Evolutionary conservation across 1,140 invertebrate genomes (phyloP).

Genomic region (Drosophila sp.): DNA sequence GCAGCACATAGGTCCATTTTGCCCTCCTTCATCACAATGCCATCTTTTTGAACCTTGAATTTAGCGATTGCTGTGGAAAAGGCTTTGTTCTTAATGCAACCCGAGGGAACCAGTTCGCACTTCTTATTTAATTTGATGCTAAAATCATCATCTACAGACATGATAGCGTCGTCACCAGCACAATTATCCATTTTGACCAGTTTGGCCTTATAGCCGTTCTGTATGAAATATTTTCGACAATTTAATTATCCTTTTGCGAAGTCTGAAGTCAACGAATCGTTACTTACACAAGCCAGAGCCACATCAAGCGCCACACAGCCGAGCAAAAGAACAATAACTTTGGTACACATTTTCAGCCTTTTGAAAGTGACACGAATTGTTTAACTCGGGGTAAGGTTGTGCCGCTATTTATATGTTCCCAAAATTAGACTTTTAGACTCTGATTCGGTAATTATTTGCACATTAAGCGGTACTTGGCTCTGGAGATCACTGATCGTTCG

Average conservation of each 20-base stretch:
- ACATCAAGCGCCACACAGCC: constrained; percentile 47
- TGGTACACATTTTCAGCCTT: constrained; percentile 49
- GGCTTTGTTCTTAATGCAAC: constrained; percentile 72
- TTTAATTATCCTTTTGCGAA: not conserved
- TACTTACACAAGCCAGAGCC: constrained; percentile 74
- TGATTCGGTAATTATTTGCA: constrained; percentile 63
- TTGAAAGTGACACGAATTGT: constrained; percentile 16
- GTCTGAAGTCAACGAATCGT: not conserved
- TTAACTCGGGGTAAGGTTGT: not conserved
- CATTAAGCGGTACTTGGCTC: constrained; percentile 65
- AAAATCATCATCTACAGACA: constrained; percentile 63
- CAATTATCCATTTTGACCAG: constrained; percentile 77
- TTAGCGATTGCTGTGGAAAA: constrained; percentile 68
- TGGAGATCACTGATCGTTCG: constrained; percentile 71
- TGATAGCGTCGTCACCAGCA: constrained; percentile 64
- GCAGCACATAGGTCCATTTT: constrained; percentile 74
- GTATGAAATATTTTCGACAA: not conserved
- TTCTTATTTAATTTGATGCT: constrained; percentile 76
- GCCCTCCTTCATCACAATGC: constrained; percentile 76
- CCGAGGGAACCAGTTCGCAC: constrained; percentile 73
- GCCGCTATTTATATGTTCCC: constrained; percentile 53
- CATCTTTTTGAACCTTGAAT: constrained; percentile 74
- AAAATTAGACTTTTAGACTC: constrained; percentile 20
- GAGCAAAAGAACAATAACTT: constrained; percentile 45
- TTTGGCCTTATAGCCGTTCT: constrained; percentile 81